Conservation (phyloP, 2,797 vertebrate species). For the Micrastur ruficollis region DNA sequence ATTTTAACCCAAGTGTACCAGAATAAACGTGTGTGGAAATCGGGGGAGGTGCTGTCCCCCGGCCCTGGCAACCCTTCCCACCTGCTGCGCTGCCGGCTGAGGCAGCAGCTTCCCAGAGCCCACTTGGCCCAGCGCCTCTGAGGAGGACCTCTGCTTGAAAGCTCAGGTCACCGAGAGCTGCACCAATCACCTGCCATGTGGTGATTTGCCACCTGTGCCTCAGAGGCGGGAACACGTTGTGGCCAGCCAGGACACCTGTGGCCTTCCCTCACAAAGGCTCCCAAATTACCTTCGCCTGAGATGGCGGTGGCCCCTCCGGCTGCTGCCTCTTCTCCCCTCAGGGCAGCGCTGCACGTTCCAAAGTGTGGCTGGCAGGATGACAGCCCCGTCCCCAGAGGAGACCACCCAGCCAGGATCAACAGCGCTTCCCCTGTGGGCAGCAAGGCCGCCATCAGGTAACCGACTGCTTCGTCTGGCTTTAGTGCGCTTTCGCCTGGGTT, state of each 20-base stretch:
- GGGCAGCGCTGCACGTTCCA: not conserved
- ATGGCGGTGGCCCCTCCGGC: rapidly evolving
- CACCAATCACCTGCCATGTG: rapidly evolving
- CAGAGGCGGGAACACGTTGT: rapidly evolving
- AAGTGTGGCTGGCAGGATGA: not conserved
- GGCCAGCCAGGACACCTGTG: rapidly evolving
- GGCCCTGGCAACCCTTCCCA: too few relatives aligned
- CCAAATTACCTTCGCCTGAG: rapidly evolving
- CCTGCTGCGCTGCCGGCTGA: not conserved
- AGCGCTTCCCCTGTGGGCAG: rapidly evolving
- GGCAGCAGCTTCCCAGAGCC: too few relatives aligned
- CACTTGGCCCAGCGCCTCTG: rapidly evolving
- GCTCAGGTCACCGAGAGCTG: not conserved
- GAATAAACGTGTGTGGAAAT: rapidly evolving
- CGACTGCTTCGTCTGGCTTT: too few relatives aligned
- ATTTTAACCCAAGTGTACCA: rapidly evolving
- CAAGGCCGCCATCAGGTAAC: not conserved
- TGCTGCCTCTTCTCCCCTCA: not conserved
- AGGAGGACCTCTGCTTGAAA: not conserved
- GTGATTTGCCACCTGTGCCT: rapidly evolving
- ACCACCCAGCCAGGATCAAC: rapidly evolving
- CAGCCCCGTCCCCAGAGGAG: not conserved
- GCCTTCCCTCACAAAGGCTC: not conserved
- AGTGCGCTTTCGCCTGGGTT: too few relatives aligned
- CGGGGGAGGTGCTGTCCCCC: rapidly evolving